These are phyloP conservation scores for Cyprinodon variegatus DNA, from an alignment of 2,113 vertebrate species.

Conservation along the genomic window DNA sequence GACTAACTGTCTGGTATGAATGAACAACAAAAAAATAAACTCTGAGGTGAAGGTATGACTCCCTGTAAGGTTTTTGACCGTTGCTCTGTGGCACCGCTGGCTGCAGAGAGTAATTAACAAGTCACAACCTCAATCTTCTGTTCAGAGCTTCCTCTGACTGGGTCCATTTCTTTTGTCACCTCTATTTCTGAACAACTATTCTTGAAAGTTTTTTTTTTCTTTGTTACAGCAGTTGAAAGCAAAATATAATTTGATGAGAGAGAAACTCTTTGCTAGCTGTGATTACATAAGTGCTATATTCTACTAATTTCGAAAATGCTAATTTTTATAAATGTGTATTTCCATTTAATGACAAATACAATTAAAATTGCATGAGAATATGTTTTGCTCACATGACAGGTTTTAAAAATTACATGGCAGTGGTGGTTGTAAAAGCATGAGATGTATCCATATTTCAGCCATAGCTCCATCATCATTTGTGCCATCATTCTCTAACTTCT, in stretches of 20 bases:
- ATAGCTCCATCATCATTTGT: too few species aligned
- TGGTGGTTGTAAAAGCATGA: too few species aligned
- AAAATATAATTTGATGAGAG: not conserved
- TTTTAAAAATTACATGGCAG: too few species aligned
- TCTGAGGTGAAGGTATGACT: constrained; percentile 27
- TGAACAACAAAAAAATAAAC: constrained; percentile 22
- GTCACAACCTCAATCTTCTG: constrained; percentile 64
- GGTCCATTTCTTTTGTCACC: constrained; percentile 12
- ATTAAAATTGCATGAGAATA: too few species aligned
- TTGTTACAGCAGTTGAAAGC: not conserved
- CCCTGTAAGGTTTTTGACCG: constrained; percentile 32
- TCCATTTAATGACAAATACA: too few species aligned
- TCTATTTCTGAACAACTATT: constrained; percentile 7
- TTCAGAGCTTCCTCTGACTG: constrained; percentile 26
- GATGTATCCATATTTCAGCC: too few species aligned
- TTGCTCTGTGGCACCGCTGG: constrained; percentile 47
- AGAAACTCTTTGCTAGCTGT: too few species aligned
- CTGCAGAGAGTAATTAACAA: constrained; percentile 75
- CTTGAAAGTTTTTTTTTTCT: constrained; percentile 24
- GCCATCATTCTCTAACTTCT: too few species aligned
- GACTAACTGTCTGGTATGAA: constrained; percentile 43
- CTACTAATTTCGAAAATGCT: too few species aligned
- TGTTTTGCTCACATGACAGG: too few species aligned
- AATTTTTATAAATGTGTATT: too few species aligned
- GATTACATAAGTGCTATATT: too few species aligned